phyloP scores from a whole-genome alignment of 2,888 invertebrate genomes.

The Phaedon cochleariae region DNA sequence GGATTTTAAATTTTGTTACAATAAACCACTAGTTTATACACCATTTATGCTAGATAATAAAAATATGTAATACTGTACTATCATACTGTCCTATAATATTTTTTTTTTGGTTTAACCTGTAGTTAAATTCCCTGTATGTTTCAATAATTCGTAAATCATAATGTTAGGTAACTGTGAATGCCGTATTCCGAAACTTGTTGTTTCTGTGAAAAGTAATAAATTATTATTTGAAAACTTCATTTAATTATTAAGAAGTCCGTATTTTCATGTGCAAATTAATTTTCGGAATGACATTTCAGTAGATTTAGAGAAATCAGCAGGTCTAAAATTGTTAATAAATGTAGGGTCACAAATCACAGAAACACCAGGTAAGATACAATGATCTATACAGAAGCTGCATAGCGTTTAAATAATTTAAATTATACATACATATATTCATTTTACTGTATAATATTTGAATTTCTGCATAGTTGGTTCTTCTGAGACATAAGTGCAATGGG shows the following conservation, averaged over 20 bases:
- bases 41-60: background rate
- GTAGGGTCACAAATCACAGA: conserved; percentile 7
- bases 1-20: conserved; percentile 1
- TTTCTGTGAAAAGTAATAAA: too few relatives aligned
- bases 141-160: too few relatives aligned
- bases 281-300: too few relatives aligned
- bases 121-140: too few relatives aligned
- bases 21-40: conserved; percentile 1
- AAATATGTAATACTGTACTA: conserved; percentile 4
- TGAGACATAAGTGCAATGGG: too few relatives aligned
- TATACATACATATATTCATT: background rate
- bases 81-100: background rate
- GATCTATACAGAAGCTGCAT: conserved; percentile 10
- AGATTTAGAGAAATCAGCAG: background rate
- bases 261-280: too few relatives aligned
- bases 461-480: too few relatives aligned
- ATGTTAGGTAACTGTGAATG: too few relatives aligned
- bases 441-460: conserved; percentile 9
- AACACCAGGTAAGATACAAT: conserved; percentile 1
- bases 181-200: too few relatives aligned
- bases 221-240: too few relatives aligned
- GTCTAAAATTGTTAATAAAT: background rate
- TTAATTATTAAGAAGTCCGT: too few relatives aligned
- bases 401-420: conserved; percentile 6
- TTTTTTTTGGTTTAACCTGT: too few relatives aligned